phyloP scores from a whole-genome alignment of 2,888 invertebrate species.

The Pyrochroa serraticornis region DNA sequence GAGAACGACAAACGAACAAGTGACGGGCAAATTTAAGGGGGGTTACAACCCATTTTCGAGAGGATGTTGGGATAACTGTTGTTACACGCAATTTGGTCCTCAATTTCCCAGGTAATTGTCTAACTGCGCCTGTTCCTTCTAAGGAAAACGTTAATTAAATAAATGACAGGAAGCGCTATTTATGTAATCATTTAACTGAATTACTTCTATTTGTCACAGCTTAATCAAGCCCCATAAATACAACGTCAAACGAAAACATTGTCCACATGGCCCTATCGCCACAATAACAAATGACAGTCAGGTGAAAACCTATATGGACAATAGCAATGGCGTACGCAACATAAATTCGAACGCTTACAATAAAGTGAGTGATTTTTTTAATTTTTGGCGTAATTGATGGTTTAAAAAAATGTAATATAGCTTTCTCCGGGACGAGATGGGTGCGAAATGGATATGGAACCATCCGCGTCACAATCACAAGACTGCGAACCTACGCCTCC shows the following conservation, averaged over 20 bases:
- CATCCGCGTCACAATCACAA: slow-evolving; percentile 88
- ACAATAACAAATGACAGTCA: slow-evolving; percentile 74
- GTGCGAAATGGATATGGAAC: slow-evolving; percentile 84
- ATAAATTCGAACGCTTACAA: slow-evolving; percentile 88
- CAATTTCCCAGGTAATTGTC: slow-evolving; percentile 89
- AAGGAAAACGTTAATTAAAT: too few relatives aligned
- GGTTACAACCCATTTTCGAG: slow-evolving; percentile 98
- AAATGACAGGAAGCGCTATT: too few relatives aligned
- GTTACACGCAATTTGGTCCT: slow-evolving; percentile 94
- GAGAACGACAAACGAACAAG: slow-evolving; percentile 99
- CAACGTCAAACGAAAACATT: slow-evolving; percentile 66
- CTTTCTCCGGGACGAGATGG: slow-evolving; percentile 84
- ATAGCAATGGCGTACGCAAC: slow-evolving; percentile 80
- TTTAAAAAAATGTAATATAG: slow-evolving; percentile 55
- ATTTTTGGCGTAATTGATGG: slow-evolving; percentile 30
- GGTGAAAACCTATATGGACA: slow-evolving; percentile 95
- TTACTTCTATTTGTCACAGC: slow-evolving; percentile 54
- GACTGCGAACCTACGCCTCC: slow-evolving; percentile 93
- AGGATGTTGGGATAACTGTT: slow-evolving; percentile 95
- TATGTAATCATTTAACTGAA: slow-evolving; percentile 14
- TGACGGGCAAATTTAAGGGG: slow-evolving; percentile 98
- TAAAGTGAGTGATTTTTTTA: slow-evolving; percentile 71
- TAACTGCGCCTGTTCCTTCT: neutral
- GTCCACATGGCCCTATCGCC: slow-evolving; percentile 59
- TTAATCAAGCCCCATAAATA: slow-evolving; percentile 72